Conservation (phyloP, 2,888 invertebrate species). For the Pseudanteris insignis region DNA sequence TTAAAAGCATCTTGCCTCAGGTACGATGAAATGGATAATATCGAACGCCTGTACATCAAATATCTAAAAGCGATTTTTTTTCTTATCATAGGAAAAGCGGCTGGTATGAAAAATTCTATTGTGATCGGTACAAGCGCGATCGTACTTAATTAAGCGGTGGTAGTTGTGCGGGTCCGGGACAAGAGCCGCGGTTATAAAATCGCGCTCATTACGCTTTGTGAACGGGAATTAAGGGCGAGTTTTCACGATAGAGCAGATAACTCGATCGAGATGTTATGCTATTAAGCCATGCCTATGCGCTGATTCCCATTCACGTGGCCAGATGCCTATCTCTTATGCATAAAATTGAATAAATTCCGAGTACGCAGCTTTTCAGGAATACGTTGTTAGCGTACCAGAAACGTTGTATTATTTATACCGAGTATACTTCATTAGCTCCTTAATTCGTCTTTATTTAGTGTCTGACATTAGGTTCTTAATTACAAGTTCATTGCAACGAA, state of each 20-base stretch:
- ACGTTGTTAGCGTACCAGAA: conserved; percentile 22
- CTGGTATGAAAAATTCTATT: conserved; percentile 22
- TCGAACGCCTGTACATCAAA: too few relatives aligned
- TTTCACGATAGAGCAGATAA: conserved; percentile 39
- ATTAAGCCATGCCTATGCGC: conserved; percentile 30
- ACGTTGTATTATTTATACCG: conserved; percentile 26
- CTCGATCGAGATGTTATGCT: conserved; percentile 41
- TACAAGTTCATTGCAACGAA: too few relatives aligned
- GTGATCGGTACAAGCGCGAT: conserved; percentile 44
- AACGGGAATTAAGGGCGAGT: conserved; percentile 39
- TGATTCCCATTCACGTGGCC: conserved; percentile 37
- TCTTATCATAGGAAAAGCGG: too few relatives aligned
- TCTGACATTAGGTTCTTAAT: too few relatives aligned
- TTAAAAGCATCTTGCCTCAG: too few relatives aligned
- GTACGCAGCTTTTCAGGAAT: conserved; percentile 23
- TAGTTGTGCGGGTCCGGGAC: conserved; percentile 24
- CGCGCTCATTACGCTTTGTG: conserved; percentile 38
- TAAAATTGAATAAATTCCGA: conserved; percentile 30
- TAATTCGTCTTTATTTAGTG: conserved; percentile 5
- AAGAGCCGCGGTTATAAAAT: conserved; percentile 31
- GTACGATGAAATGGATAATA: too few relatives aligned
- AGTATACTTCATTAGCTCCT: conserved; percentile 24
- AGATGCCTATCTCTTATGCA: conserved; percentile 37
- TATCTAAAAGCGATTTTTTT: not conserved
- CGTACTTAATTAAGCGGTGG: conserved; percentile 47